Evolutionary conservation across 2,797 vertebrate species (phyloP).

Genomic region (Chiloscyllium punctatum): DNA sequence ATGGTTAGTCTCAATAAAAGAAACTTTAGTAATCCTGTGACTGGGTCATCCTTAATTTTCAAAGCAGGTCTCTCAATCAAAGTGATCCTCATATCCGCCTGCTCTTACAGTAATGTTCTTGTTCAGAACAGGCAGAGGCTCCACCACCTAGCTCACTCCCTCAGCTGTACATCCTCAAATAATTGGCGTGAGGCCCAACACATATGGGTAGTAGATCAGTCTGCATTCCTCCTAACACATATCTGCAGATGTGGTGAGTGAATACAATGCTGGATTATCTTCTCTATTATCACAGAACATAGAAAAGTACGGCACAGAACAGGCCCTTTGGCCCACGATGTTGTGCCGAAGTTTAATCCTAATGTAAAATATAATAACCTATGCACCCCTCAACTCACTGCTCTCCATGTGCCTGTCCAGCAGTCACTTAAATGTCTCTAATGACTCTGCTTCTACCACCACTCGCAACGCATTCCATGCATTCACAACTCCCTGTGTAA

Average conservation of each 20-base stretch:
- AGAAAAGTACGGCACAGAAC: no score
- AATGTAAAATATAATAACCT: no score
- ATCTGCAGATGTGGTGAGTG: background rate
- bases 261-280: background rate
- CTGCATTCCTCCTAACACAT: background rate
- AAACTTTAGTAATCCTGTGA: background rate
- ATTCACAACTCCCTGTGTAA: no score
- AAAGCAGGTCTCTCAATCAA: background rate
- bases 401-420: no score
- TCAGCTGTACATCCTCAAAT: background rate
- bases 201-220: background rate
- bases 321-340: no score
- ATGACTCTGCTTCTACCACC: no score
- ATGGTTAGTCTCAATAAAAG: background rate
- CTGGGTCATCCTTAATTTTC: background rate
- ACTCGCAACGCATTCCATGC: no score
- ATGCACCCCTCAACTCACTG: no score
- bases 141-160: background rate
- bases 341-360: no score
- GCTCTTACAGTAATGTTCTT: background rate
- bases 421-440: no score
- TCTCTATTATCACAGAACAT: background rate
- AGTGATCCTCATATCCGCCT: background rate
- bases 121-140: background rate
- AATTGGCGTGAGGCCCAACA: background rate